Base-by-base conservation (phyloP, 2,888 invertebrate genomes). In the Rhodophaea formosa region DNA sequence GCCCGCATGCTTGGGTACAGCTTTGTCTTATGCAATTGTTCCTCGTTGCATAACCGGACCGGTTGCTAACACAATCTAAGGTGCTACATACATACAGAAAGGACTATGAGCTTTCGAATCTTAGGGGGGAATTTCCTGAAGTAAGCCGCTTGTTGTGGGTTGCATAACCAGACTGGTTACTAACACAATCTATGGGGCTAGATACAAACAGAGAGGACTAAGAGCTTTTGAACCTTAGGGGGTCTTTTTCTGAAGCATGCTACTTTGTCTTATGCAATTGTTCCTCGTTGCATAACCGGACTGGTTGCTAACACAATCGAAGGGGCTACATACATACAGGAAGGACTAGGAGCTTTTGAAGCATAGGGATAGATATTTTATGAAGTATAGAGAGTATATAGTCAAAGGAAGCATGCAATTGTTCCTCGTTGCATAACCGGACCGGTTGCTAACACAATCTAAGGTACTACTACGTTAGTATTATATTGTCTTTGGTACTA, bases 31-130 rank as follows among this genome's bases (percentile, higher is more conserved):
- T 44, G 46, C 56, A 56, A 56, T 44, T 46, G 45, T 51, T 51
- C 56, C 53, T 44, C 17, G 35, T 51, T 51, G 59, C 59, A 56
- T 56, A 52, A 59, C 23, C 39, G 10, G 44, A 55, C 59, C 55
- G 59, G 56, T 59, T 44, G 8, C 17, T 30, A 53, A 43, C 43
- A 53, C 53, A 30, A 53, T 53, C 51, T 51, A 51, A 8, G 12
- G 23, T 10, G 30, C 30, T 29, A 51, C 51, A 51, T 32, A 51
- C 35, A 3, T 32, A 6, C n/a, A 6, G 16, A 3, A 16, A 16
- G 51, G 2, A 32, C 8, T 8, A 32, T 3, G 8, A 35, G 15
- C 47, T 39, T 39, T 39, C 3, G 1, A 32, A 10, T 32, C 32
- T 7, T 7, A 7, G 7, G 7, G 2, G 32, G 7, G 7, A 1